phyloP scores from a whole-genome alignment of 2,113 vertebrate genomes.

The Tachysurus vachellii region DNA sequence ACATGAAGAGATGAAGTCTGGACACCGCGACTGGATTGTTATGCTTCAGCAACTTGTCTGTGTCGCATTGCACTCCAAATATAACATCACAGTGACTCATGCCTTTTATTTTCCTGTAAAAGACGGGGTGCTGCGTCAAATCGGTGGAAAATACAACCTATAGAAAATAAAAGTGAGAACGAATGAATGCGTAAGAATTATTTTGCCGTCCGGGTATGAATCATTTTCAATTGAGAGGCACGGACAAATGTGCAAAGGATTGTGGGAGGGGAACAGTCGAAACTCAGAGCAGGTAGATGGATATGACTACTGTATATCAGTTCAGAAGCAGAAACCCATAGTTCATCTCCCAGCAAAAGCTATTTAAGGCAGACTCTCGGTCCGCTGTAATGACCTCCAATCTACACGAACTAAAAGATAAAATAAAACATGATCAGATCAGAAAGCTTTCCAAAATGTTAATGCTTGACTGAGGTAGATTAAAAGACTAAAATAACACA shows the following conservation, averaged over 20 bases:
- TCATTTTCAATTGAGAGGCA: not conserved
- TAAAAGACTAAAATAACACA: not conserved
- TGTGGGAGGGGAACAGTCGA: not conserved
- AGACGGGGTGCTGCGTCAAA: not conserved
- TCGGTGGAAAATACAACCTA: not conserved
- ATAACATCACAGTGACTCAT: not conserved
- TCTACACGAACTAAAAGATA: not conserved
- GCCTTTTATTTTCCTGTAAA: not conserved
- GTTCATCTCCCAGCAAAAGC: not conserved
- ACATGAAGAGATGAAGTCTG: slow-evolving; percentile 26
- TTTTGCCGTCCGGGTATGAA: not conserved
- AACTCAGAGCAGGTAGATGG: not conserved
- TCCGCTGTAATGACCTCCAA: not conserved
- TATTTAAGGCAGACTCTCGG: not conserved
- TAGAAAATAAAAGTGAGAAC: not conserved
- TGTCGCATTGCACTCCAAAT: not conserved
- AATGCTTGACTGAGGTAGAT: not conserved
- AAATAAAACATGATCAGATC: not conserved
- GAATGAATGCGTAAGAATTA: not conserved
- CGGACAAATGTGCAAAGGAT: not conserved
- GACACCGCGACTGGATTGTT: not conserved
- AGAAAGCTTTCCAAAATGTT: not conserved
- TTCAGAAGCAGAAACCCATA: not conserved
- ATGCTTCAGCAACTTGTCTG: not conserved
- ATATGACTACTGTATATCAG: not conserved